Evolutionary conservation across 2,113 vertebrate species (phyloP), one percentile per base, ranked within the genome.

Genomic region (Gobio gobio): DNA sequence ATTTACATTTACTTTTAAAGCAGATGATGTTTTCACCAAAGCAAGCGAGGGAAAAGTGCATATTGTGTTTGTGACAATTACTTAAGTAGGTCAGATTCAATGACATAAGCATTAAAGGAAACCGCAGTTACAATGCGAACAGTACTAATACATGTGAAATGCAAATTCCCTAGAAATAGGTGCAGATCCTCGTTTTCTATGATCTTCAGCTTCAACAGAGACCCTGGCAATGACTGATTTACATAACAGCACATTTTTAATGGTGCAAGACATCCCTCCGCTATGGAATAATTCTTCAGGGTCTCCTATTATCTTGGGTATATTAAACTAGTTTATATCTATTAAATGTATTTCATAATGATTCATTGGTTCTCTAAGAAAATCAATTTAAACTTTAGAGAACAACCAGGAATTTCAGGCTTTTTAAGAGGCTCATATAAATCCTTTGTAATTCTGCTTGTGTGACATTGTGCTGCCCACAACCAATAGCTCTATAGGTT

Each of bases 301-400:
- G 79, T 82, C 63, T 80, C 40, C 22, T 59, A 83, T 83, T 85
- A 47, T 86, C 82, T 83, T 76, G 83, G 78, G 84, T 85, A 88
- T 90, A 88, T 89, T 88, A 87, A 87, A 70, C 83, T 24, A 73
- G 78, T 87, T 90, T 87, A 90, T 89, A 88, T 86, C 75, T 82
- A 86, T 77, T 75, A 9, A 83, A 76, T 88, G 43, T 70, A 85
- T 78, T 87, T 85, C 76, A 85, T 86, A 82, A 84, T 82, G 51
- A 87, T 83, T 78, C 74, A 86, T 86, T 80, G 79, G 68, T 43
- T 51, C 76, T 66, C 36, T 20, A 78, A 83, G 89, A 86, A 83
- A 89, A 75, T 84, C 45, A 29, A 54, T 70, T 82, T 24, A 49
- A 51, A 78, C 63, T 87, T 84, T 87, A 78, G 89, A 78, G 68